These are phyloP conservation scores for Metopia argyrocephala DNA, from an alignment of 2,888 invertebrate genomes.

Conservation along the genomic window DNA sequence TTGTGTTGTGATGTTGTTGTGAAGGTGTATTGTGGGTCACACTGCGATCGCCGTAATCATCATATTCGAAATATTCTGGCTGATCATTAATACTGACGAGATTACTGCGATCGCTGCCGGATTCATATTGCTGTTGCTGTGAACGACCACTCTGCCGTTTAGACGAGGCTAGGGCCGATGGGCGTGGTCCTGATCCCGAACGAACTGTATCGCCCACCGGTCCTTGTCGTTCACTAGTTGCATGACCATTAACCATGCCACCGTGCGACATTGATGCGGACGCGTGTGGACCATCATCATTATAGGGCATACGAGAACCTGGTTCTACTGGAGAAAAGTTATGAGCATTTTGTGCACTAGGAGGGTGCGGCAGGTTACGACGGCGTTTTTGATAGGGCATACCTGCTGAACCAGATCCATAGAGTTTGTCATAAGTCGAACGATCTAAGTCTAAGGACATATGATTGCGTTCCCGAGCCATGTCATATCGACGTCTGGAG, in stretches of 20 bases:
- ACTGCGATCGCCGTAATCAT: slow-evolving; percentile 68
- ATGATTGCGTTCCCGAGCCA: slow-evolving; percentile 71
- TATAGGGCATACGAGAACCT: slow-evolving; percentile 63
- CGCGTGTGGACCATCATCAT: slow-evolving; percentile 67
- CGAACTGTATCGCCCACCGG: slow-evolving; percentile 69
- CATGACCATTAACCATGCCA: slow-evolving; percentile 61
- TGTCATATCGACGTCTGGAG: slow-evolving; percentile 69
- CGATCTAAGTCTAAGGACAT: slow-evolving; percentile 76
- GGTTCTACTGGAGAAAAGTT: slow-evolving; percentile 76
- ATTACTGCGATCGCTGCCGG: slow-evolving; percentile 74
- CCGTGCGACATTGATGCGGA: slow-evolving; percentile 67
- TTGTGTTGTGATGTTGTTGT: slow-evolving; percentile 55
- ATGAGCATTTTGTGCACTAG: slow-evolving; percentile 77
- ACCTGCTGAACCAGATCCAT: slow-evolving; percentile 70
- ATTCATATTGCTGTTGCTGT: slow-evolving; percentile 68
- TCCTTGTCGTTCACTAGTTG: slow-evolving; percentile 67
- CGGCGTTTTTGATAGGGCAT: slow-evolving; percentile 76
- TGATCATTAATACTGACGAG: slow-evolving; percentile 80
- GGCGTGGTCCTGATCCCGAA: slow-evolving; percentile 65
- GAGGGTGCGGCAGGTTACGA: slow-evolving; percentile 76
- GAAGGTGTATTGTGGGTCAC: slow-evolving; percentile 56
- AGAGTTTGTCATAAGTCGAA: slow-evolving; percentile 75
- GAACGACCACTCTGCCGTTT: slow-evolving; percentile 65
- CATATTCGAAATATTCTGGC: slow-evolving; percentile 80
- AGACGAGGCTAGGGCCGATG: slow-evolving; percentile 68